Conservation (phyloP, 2,888 invertebrate genomes). For the Sinotaia quadrata region DNA sequence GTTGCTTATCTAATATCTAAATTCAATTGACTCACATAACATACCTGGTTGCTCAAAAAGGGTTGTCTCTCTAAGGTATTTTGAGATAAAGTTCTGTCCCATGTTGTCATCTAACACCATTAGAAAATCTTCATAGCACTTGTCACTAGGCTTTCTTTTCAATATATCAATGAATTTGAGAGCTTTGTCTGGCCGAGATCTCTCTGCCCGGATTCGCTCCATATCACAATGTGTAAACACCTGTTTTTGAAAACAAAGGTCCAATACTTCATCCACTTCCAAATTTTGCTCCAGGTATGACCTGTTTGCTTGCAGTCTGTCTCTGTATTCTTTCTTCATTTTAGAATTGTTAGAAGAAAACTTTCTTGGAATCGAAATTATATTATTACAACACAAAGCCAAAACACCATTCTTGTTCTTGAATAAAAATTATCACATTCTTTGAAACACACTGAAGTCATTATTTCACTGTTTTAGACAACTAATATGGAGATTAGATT, state of each 20-base stretch:
- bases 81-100: neutral
- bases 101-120: neutral
- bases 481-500: no score
- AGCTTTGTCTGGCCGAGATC: conserved; percentile 22
- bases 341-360: no score
- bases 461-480: no score
- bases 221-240: conserved; percentile 4
- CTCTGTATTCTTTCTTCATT: no score
- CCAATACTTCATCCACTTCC: conserved; percentile 8
- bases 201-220: conserved; percentile 17
- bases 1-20: no score
- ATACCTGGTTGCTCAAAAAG: neutral
- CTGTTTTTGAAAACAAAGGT: neutral
- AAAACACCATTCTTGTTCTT: no score
- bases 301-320: conserved; percentile 1
- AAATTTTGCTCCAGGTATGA: conserved; percentile 8
- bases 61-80: conserved; percentile 2
- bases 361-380: no score
- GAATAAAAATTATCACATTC: no score
- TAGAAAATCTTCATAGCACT: conserved; percentile 1
- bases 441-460: no score
- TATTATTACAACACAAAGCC: no score
- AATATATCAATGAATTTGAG: conserved; percentile 19
- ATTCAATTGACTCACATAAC: no score
- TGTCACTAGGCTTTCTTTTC: conserved; percentile 11